Percentiles rank a stretch among this genome's conserved stretches.
These are phyloP conservation scores for Gisinianus flammeolus DNA, from an alignment of 2,888 invertebrate species.

Conservation along the genomic window DNA sequence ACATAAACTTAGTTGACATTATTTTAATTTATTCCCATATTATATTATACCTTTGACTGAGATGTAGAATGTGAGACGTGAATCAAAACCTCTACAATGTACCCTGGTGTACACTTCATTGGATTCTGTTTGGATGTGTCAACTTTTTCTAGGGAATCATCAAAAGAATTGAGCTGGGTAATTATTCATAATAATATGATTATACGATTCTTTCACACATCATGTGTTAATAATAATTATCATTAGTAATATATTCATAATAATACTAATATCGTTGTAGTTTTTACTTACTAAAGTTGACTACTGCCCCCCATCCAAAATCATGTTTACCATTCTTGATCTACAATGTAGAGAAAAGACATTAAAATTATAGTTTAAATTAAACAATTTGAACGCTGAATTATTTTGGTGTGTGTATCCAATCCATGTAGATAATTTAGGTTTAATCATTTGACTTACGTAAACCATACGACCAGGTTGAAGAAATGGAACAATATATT, in stretches of 20 bases:
- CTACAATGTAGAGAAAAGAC: conserved; percentile 63
- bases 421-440: background rate
- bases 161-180: too few relatives aligned
- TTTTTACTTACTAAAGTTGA: too few relatives aligned
- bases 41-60: conserved; percentile 61
- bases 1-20: background rate
- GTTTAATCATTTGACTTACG: conserved; percentile 65
- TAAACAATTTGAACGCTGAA: too few relatives aligned
- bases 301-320: conserved; percentile 96
- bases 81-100: conserved; percentile 82
- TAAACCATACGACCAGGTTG: conserved; percentile 93
- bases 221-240: too few relatives aligned
- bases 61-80: conserved; percentile 69
- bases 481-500: conserved; percentile 85
- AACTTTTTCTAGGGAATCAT: too few relatives aligned
- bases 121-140: conserved; percentile 60
- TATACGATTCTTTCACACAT: too few relatives aligned
- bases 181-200: too few relatives aligned
- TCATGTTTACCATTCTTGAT: conserved; percentile 81
- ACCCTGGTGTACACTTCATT: conserved; percentile 62
- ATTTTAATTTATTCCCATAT: background rate
- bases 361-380: too few relatives aligned
- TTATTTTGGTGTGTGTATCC: too few relatives aligned
- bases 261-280: too few relatives aligned
- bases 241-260: too few relatives aligned